Evolutionary conservation across 1,140 invertebrate species (phyloP).

Genomic region (Heterodera schachtii): DNA sequence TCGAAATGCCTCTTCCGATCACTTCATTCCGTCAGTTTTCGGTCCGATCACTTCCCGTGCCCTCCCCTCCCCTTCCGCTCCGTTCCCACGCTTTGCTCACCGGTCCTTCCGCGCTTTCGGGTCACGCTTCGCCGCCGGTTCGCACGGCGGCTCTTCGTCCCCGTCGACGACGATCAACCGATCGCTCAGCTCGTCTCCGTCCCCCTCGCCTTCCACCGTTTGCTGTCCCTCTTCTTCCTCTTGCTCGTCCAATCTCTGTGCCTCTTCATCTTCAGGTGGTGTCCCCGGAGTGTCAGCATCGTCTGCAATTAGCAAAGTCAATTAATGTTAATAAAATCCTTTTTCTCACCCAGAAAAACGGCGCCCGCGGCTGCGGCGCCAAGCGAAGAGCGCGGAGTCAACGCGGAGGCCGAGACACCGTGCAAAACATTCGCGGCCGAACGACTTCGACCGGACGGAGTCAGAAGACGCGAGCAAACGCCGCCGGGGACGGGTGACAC

Average conservation of each 20-base stretch:
- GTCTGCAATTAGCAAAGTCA: neutral
- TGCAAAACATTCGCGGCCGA: conserved; percentile 40
- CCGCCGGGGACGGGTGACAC: conserved; percentile 21
- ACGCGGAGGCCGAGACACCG: conserved; percentile 7
- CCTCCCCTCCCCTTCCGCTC: conserved; percentile 53
- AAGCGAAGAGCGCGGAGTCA: conserved; percentile 35
- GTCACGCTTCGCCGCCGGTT: conserved; percentile 59
- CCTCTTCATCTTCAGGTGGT: conserved; percentile 37
- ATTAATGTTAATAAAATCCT: neutral
- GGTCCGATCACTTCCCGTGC: neutral
- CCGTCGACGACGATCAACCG: conserved; percentile 53
- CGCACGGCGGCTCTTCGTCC: conserved; percentile 47
- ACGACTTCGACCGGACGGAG: conserved; percentile 38
- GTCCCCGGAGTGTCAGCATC: conserved; percentile 30
- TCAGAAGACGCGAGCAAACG: conserved; percentile 29
- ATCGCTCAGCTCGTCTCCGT: conserved; percentile 5
- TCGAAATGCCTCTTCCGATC: neutral
- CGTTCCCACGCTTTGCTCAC: neutral
- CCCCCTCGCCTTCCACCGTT: neutral
- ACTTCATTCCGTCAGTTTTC: too few species aligned
- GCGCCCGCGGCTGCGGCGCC: neutral
- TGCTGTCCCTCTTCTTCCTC: conserved; percentile 19
- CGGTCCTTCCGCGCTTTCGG: conserved; percentile 61
- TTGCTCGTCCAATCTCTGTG: conserved; percentile 43
- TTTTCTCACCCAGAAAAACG: neutral